These are phyloP conservation scores for Sycobia sp. DNA, from an alignment of 1,140 invertebrate genomes.

Conservation along the genomic window DNA sequence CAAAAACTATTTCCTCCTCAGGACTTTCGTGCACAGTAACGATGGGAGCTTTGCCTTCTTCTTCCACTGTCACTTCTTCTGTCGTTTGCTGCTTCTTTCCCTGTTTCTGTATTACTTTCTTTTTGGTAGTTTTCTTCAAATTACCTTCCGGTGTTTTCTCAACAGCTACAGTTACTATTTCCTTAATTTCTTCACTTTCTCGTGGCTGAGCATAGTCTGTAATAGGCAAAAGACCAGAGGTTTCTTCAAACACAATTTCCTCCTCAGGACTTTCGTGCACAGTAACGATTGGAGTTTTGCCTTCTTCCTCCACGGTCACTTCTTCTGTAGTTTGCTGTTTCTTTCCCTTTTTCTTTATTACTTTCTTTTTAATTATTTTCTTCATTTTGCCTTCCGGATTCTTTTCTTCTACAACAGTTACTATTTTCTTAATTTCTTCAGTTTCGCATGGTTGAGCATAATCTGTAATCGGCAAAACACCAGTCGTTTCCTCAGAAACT, in stretches of 20 bases:
- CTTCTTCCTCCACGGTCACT: constrained; percentile 60
- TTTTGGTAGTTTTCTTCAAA: constrained; percentile 39
- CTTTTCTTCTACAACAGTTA: constrained; percentile 33
- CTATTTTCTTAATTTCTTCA: neutral
- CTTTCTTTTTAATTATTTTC: constrained; percentile 36
- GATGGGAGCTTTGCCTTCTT: constrained; percentile 39
- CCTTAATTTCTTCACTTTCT: constrained; percentile 16
- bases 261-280: constrained; percentile 38
- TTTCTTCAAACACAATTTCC: constrained; percentile 34
- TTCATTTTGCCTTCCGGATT: constrained; percentile 21
- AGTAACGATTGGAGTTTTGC: constrained; percentile 51
- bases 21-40: constrained; percentile 50
- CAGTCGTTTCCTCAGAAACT: constrained; percentile 35
- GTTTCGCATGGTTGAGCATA: constrained; percentile 13
- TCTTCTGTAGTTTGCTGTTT: constrained; percentile 60
- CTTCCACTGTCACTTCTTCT: constrained; percentile 42
- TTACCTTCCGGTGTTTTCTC: constrained; percentile 22
- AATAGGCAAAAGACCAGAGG: neutral
- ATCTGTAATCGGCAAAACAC: neutral
- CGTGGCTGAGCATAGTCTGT: constrained; percentile 5
- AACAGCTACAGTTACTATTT: constrained; percentile 27
- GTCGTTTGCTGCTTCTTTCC: constrained; percentile 49
- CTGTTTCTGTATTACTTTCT: constrained; percentile 41
- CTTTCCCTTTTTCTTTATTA: constrained; percentile 48
- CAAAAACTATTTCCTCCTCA: constrained; percentile 56